Evolutionary conservation across 2,888 invertebrate species (phyloP).

Genomic region (Nomada fabriciana): DNA sequence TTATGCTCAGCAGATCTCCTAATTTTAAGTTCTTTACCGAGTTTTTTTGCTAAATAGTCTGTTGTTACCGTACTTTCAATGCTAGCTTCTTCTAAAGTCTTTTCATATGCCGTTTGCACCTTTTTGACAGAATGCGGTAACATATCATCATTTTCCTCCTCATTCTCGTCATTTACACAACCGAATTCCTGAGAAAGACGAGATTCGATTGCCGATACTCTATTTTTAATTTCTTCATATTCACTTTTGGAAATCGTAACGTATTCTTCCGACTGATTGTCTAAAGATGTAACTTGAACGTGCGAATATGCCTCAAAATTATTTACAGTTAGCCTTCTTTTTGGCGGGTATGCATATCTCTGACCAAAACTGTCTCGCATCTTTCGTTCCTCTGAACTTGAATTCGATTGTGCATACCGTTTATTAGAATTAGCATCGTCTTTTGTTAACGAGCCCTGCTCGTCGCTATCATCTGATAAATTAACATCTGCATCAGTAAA

Average conservation of each 20-base stretch:
- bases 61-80: conserved; percentile 88
- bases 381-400: conserved; percentile 50
- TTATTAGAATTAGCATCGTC: conserved; percentile 30
- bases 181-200: conserved; percentile 89
- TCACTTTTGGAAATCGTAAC: conserved; percentile 90
- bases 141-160: conserved; percentile 74
- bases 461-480: conserved; percentile 78
- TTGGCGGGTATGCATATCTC: conserved; percentile 12
- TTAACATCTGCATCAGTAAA: conserved; percentile 81
- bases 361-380: conserved; percentile 39
- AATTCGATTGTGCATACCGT: conserved; percentile 39
- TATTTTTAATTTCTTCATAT: conserved; percentile 91
- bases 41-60: conserved; percentile 89
- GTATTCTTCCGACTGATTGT: conserved; percentile 86
- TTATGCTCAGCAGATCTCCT: conserved; percentile 89
- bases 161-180: conserved; percentile 74
- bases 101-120: conserved; percentile 90
- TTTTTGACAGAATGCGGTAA: conserved; percentile 86
- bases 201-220: conserved; percentile 90
- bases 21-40: conserved; percentile 91
- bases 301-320: conserved; percentile 55
- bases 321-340: conserved; percentile 43
- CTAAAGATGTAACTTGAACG: conserved; percentile 67
- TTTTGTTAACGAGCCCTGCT: conserved; percentile 64
- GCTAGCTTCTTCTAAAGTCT: conserved; percentile 89